A percentile compares a stretch with the other conserved stretches of the same genome.
These are phyloP conservation scores for Temnopleurus reevesii DNA, from an alignment of 53 echinoderm and acorn worm species.

Conservation along the genomic window DNA sequence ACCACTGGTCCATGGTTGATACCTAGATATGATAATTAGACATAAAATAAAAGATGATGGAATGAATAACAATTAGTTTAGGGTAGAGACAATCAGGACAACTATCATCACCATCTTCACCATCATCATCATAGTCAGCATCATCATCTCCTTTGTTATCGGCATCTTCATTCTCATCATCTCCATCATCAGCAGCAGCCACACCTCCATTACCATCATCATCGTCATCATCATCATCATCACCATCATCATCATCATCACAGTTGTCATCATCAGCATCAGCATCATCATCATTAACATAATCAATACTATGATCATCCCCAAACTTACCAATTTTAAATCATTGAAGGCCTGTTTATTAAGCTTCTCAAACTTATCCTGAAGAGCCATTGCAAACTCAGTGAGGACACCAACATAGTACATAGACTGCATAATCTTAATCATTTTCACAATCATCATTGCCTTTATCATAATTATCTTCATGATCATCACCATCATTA, in stretches of 20 bases:
- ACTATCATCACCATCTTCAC: too few relatives aligned
- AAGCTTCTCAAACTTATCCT: slow-evolving; percentile 88
- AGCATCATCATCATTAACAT: not conserved
- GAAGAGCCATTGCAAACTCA: slow-evolving; percentile 97
- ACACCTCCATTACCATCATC: too few relatives aligned
- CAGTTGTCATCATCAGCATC: not conserved
- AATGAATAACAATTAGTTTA: too few relatives aligned
- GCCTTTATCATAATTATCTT: too few relatives aligned
- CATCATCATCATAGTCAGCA: not conserved
- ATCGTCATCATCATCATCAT: slow-evolving; percentile 16
- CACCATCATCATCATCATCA: slow-evolving; percentile 18
- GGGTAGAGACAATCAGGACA: too few relatives aligned
- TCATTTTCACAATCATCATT: too few relatives aligned
- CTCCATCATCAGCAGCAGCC: too few relatives aligned
- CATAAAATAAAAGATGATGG: not conserved
- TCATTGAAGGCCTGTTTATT: slow-evolving; percentile 98
- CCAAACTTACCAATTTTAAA: slow-evolving; percentile 78
- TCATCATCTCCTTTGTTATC: not conserved
- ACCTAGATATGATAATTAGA: slow-evolving; percentile 55
- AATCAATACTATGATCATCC: not conserved
- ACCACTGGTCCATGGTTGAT: slow-evolving; percentile 97
- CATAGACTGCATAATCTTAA: slow-evolving; percentile 82
- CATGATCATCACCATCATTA: too few relatives aligned
- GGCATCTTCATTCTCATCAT: not conserved
- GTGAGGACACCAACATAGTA: slow-evolving; percentile 97